Evolutionary conservation across 2,797 vertebrate species (phyloP).

Genomic region (Erethizon dorsatum): DNA sequence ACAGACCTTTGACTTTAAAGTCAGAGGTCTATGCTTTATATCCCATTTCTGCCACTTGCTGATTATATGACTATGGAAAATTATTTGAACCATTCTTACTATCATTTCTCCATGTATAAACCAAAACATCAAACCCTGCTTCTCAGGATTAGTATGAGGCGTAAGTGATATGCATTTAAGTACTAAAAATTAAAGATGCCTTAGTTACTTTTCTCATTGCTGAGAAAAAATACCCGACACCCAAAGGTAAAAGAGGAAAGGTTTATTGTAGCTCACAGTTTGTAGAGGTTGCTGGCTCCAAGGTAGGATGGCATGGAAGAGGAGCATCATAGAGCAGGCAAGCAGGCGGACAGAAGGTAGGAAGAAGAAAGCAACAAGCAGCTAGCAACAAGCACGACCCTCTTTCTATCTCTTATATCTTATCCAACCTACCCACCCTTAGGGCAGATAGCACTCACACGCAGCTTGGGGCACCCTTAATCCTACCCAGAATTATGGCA

Average conservation of each 20-base stretch:
- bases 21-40: constrained; percentile 29
- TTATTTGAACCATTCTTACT: constrained; percentile 62
- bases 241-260: neutral
- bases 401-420: neutral
- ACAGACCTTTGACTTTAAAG: constrained; percentile 29
- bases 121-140: constrained; percentile 7
- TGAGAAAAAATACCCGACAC: neutral
- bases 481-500: neutral
- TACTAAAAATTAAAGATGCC: neutral
- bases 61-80: neutral
- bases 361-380: neutral
- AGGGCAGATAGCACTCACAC: neutral
- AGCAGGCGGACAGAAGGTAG: no score
- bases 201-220: neutral
- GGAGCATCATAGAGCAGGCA: neutral
- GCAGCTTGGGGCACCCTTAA: neutral
- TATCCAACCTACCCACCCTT: neutral
- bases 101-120: constrained; percentile 34
- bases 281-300: neutral
- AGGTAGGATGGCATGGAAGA: neutral
- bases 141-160: constrained; percentile 6
- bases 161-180: neutral
- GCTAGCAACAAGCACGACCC: neutral
- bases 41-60: neutral
- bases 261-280: neutral